Evolutionary conservation across 2,113 vertebrate genomes (phyloP).

Genomic region (Erythrocercus mccallii): DNA sequence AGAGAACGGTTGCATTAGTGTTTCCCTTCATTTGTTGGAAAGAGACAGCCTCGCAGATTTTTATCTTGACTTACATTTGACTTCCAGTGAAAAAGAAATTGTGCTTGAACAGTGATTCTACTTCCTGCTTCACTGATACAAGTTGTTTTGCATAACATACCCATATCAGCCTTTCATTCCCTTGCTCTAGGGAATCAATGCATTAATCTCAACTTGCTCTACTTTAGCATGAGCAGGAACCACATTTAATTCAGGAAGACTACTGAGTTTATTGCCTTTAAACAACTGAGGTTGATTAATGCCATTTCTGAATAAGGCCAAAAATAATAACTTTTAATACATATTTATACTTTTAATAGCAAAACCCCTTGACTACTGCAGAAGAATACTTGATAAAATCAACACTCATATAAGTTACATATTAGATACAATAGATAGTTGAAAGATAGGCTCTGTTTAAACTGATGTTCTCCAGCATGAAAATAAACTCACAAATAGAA

Average conservation of each 20-base stretch:
- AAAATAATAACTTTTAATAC: background rate
- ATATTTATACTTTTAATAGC: background rate
- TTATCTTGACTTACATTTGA: background rate
- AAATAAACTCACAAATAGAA: background rate
- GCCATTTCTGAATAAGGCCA: background rate
- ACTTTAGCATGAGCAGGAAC: background rate
- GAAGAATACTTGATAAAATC: background rate
- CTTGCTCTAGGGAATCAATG: background rate
- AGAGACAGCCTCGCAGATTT: background rate
- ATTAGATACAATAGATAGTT: background rate
- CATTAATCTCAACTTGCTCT: background rate
- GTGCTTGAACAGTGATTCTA: background rate
- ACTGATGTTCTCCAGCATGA: background rate
- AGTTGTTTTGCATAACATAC: background rate
- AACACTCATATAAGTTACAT: rapidly evolving
- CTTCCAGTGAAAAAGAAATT: background rate
- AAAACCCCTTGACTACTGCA: background rate
- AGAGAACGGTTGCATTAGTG: background rate
- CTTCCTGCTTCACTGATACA: background rate
- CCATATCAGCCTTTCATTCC: background rate
- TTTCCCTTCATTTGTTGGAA: background rate
- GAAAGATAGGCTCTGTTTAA: background rate
- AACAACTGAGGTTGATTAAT: background rate
- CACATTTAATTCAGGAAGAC: background rate
- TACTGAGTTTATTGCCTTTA: background rate